A percentile compares a stretch with the other conserved stretches of the same genome.
Conservation (phyloP, 2,797 vertebrate species). For the Lagorchestes hirsutus region DNA sequence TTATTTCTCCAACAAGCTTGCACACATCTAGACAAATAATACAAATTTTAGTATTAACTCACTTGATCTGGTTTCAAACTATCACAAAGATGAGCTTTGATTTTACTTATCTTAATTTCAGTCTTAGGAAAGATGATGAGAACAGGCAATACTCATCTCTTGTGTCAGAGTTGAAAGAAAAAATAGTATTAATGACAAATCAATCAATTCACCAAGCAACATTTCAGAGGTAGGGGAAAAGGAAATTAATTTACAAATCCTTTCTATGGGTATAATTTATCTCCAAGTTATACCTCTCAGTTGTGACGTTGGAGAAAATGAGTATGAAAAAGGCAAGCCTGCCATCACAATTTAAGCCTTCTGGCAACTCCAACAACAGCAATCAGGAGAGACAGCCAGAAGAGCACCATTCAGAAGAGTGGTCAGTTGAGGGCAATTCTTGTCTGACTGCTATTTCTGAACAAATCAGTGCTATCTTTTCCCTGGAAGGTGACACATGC, state of each 20-base stretch:
- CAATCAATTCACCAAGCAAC: background rate
- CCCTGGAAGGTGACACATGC: background rate
- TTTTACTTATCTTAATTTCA: conserved; percentile 3
- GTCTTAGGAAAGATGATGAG: conserved; percentile 13
- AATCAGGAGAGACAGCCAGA: conserved; percentile 74
- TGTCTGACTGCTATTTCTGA: conserved; percentile 60
- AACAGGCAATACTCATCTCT: conserved; percentile 34
- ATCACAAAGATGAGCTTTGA: background rate
- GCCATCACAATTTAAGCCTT: conserved; percentile 70
- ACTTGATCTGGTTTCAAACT: conserved; percentile 32
- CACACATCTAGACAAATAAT: background rate
- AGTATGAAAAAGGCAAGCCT: conserved; percentile 75
- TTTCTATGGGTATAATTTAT: conserved; percentile 1
- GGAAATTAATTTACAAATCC: too few relatives aligned
- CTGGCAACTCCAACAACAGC: conserved; percentile 17
- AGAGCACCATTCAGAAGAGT: conserved; percentile 47
- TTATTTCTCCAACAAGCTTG: background rate
- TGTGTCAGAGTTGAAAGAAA: conserved; percentile 13
- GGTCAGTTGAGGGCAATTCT: conserved; percentile 42
- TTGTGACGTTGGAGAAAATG: conserved; percentile 66
- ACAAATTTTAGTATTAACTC: background rate
- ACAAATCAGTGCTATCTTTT: conserved; percentile 12
- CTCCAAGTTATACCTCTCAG: background rate
- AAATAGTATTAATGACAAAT: background rate
- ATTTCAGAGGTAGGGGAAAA: background rate